Conservation (phyloP, 2,113 vertebrate genomes). For the Tursiops truncatus region DNA sequence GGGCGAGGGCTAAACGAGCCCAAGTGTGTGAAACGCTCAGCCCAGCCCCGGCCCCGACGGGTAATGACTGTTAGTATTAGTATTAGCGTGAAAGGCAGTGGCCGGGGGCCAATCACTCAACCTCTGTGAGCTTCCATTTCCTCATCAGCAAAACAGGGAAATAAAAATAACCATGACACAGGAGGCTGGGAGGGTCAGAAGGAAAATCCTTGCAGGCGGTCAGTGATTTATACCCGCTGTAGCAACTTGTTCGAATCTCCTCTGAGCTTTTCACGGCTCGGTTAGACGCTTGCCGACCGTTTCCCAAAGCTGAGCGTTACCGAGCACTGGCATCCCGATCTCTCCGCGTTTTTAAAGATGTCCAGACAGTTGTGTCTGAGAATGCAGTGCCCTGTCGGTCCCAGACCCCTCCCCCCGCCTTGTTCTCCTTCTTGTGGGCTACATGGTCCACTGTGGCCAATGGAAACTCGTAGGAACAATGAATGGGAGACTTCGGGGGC, state of each 20-base stretch:
- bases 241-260: background rate
- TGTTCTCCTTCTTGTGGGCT: background rate
- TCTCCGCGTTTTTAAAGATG: background rate
- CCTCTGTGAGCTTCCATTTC: constrained; percentile 47
- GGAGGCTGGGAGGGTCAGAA: background rate
- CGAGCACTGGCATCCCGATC: background rate
- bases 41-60: background rate
- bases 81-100: background rate
- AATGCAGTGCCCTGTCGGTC: rapidly evolving
- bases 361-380: background rate
- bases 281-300: rapidly evolving
- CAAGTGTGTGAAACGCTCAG: background rate
- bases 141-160: constrained; percentile 35
- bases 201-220: background rate
- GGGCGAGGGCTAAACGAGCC: background rate
- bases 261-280: background rate
- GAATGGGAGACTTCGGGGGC: background rate
- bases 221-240: background rate
- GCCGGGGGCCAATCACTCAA: constrained; percentile 13
- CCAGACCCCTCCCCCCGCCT: rapidly evolving
- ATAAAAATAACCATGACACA: constrained; percentile 31
- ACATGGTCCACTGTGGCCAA: rapidly evolving
- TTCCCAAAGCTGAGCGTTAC: background rate
- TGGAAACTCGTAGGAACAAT: background rate
- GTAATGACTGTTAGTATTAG: background rate